Evolutionary conservation across 2,797 vertebrate genomes (phyloP).

Genomic region (Typhlichthys eigenmanni): DNA sequence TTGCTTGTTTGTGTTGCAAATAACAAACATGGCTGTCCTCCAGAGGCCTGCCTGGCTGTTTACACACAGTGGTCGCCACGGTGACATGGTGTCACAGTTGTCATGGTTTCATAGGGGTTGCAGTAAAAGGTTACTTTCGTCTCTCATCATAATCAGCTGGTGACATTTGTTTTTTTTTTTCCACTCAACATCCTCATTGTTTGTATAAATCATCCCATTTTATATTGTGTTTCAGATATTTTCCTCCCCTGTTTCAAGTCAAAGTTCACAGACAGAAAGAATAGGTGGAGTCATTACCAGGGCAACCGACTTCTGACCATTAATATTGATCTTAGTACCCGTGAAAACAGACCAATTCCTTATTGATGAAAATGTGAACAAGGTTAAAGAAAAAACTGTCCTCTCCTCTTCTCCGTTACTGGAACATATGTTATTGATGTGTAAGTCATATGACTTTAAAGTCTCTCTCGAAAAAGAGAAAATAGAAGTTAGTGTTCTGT

Average conservation of each 20-base stretch:
- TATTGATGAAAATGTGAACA: constrained; percentile 21
- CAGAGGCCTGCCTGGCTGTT: constrained; percentile 1
- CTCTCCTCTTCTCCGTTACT: too few species aligned
- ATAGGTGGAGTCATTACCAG: background rate
- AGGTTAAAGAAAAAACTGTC: constrained; percentile 14
- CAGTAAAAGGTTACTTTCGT: too few species aligned
- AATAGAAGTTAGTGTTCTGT: constrained; percentile 19
- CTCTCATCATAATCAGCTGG: too few species aligned
- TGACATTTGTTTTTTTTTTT: too few species aligned
- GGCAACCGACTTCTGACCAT: too few species aligned
- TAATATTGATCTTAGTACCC: background rate
- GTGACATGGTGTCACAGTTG: constrained; percentile 9
- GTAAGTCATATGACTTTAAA: too few species aligned
- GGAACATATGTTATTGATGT: too few species aligned
- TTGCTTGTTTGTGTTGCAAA: constrained; percentile 62
- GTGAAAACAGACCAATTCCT: constrained; percentile 18
- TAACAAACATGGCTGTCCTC: constrained; percentile 46
- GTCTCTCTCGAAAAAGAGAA: background rate
- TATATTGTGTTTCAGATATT: too few species aligned
- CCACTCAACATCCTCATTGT: too few species aligned
- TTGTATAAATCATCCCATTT: too few species aligned
- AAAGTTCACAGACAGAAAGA: background rate
- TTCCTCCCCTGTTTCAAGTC: background rate
- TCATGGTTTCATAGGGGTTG: too few species aligned
- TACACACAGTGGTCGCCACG: constrained; percentile 22